Conservation (phyloP, 2,888 invertebrate genomes). For the Gastracanthus pulcherrimus region DNA sequence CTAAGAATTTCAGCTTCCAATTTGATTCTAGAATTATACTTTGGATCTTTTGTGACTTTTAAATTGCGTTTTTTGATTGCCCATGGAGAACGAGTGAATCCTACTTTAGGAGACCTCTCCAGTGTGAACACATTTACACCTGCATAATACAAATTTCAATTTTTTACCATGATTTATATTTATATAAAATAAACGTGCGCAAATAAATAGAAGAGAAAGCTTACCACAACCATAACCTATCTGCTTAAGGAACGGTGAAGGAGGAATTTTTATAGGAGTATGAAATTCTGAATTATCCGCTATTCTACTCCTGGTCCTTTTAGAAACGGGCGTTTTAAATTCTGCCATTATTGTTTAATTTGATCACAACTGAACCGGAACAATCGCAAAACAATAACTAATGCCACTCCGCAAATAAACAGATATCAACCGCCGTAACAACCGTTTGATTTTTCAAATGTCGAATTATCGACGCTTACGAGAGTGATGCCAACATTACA, state of each 20-base stretch:
- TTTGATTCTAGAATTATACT: conserved; percentile 80
- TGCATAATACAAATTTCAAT: conserved; percentile 69
- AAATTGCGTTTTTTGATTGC: conserved; percentile 87
- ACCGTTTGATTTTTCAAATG: conserved; percentile 27
- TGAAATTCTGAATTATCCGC: conserved; percentile 66
- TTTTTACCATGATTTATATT: conserved; percentile 1
- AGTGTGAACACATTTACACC: conserved; percentile 89
- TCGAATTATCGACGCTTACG: not conserved
- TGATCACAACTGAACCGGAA: not conserved
- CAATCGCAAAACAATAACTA: not conserved
- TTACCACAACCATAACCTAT: conserved; percentile 89
- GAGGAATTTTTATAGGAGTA: conserved; percentile 80
- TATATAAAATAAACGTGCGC: conserved; percentile 16
- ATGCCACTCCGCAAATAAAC: not conserved
- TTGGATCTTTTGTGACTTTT: conserved; percentile 73
- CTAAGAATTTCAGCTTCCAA: conserved; percentile 86
- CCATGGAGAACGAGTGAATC: conserved; percentile 89
- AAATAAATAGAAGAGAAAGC: conserved; percentile 30
- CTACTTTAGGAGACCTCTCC: conserved; percentile 84
- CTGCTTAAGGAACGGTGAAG: conserved; percentile 85
- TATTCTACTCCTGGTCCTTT: conserved; percentile 61
- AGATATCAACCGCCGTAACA: not conserved
- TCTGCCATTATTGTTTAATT: conserved; percentile 65
- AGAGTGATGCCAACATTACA: not conserved
- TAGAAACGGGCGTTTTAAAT: conserved; percentile 70